Evolutionary conservation across 2,797 vertebrate species (phyloP), one percentile per base, ranked within the genome.

Genomic region (Notolepis coatsorum): DNA sequence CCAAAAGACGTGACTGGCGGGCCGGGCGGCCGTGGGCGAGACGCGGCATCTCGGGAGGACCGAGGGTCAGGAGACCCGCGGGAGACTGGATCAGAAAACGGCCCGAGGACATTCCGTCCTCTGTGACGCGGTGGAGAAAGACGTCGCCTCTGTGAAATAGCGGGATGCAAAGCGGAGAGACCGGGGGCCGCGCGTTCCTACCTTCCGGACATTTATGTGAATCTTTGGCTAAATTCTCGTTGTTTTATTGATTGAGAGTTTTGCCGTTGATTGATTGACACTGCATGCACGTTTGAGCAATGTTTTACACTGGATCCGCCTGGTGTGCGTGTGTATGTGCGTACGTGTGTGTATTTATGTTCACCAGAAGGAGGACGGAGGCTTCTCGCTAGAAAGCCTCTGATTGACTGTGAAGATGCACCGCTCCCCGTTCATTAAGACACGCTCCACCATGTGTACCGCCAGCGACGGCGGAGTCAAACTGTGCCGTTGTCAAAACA

Each of bases 1-100:
- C 1, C 77, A 66, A 66, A 79, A 79, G 45, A 91, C 89, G 70
- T 91, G 90, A 92, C 79, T 65, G 31, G 13, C 7, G 27, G 18
- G 20, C 13, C 5, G 17, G 23, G 6, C 45, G 0, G 35, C 3
- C 48, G 4, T 2, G 45, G 30, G 38, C 18, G 3, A 48, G 48
- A 10, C 23, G 39, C 56, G 33, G 21, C 30, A 24, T 31, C 37
- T 23, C 10, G 7, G 30, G 43, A 23, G 23, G 47, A 61, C 47
- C 15, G 24, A 42, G 33, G 45, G 48, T 2, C 5, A 15, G 21
- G 6, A 30, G 24, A 38, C 46, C 25, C 27, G 15, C 42, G n/a
- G 23, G 18, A 7, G 23, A 7, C 2, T 2, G 52, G 49, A 72
- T 47, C 56, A 15, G 24, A 17, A 8, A 8, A 35, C 46, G 5